Conservation (phyloP, 2,797 vertebrate species). For the Echiichthys vipera region DNA sequence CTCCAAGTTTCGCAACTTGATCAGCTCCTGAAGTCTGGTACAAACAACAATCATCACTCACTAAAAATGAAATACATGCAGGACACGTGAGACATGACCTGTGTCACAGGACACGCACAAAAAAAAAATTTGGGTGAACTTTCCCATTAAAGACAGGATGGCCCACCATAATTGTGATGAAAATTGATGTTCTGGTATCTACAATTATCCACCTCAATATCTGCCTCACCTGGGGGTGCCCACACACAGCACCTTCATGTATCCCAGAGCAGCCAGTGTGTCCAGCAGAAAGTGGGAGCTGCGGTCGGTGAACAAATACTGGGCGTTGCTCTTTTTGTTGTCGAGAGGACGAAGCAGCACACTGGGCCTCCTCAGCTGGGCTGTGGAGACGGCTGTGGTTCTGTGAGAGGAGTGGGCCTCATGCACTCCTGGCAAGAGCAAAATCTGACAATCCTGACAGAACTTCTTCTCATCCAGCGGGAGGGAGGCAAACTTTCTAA, state of each 20-base stretch:
- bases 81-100: too few species aligned
- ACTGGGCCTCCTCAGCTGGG: constrained; percentile 88
- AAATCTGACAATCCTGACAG: constrained; percentile 90
- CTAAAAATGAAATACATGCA: neutral
- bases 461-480: constrained; percentile 85
- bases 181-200: neutral
- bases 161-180: neutral
- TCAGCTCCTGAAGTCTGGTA: constrained; percentile 93
- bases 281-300: constrained; percentile 90
- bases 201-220: neutral
- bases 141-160: neutral
- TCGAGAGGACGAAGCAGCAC: constrained; percentile 88
- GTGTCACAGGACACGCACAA: too few species aligned
- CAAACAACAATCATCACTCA: constrained; percentile 45
- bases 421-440: constrained; percentile 87
- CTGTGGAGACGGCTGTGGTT: constrained; percentile 69
- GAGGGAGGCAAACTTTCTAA: constrained; percentile 83
- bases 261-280: constrained; percentile 85
- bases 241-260: constrained; percentile 90
- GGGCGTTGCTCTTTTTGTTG: constrained; percentile 96
- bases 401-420: constrained; percentile 82
- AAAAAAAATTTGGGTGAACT: neutral
- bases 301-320: constrained; percentile 94
- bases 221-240: constrained; percentile 90
- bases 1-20: constrained; percentile 84